Evolutionary conservation across 2,888 invertebrate species (phyloP).

Genomic region (Euzophera pinguis): DNA sequence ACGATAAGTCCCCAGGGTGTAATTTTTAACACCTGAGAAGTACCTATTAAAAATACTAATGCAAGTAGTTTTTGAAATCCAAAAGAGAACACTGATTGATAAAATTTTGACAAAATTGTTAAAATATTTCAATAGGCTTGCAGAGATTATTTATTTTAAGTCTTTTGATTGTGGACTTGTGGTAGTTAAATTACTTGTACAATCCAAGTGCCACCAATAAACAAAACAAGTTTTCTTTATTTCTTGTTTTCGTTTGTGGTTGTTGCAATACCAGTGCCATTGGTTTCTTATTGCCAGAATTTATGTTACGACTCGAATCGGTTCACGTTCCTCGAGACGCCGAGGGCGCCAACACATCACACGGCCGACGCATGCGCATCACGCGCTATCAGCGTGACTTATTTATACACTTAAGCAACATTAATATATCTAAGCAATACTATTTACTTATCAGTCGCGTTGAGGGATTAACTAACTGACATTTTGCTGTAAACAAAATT

Average conservation of each 20-base stretch:
- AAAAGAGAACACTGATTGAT: no score
- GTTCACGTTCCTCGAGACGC: conserved; percentile 24
- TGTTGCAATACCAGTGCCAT: conserved; percentile 15
- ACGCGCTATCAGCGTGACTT: conserved; percentile 54
- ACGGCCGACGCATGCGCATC: conserved; percentile 53
- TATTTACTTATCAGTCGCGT: conserved; percentile 48
- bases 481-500: conserved; percentile 45
- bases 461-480: conserved; percentile 42
- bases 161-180: not conserved
- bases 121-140: no score
- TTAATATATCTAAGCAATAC: conserved; percentile 36
- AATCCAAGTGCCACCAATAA: not conserved
- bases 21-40: no score
- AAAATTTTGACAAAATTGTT: no score
- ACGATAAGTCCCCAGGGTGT: no score
- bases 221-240: not conserved
- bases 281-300: conserved; percentile 17
- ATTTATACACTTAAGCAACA: conserved; percentile 52
- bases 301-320: conserved; percentile 24
- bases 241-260: conserved; percentile 7
- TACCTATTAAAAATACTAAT: no score
- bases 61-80: no score
- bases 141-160: no score
- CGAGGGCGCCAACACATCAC: conserved; percentile 56
- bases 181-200: not conserved